Evolutionary conservation across 2,113 vertebrate species (phyloP).

Genomic region (Sinocyclocheilus grahami): DNA sequence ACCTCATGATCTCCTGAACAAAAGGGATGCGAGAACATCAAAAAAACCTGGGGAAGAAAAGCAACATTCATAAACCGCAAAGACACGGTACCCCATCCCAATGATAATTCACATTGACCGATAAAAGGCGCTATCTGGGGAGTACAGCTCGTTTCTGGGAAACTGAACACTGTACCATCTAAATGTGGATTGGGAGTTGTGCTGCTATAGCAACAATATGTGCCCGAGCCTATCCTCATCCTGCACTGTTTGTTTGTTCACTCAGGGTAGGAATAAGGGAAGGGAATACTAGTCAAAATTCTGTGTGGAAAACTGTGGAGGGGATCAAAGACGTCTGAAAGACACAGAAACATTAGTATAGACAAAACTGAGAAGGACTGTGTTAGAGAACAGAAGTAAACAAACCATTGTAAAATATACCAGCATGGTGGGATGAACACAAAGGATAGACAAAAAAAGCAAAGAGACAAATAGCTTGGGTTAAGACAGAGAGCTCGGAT

Average conservation of each 20-base stretch:
- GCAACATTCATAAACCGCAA: background rate
- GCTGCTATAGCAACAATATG: constrained; percentile 24
- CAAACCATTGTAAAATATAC: constrained; percentile 48
- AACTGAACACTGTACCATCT: constrained; percentile 25
- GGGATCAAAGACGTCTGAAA: background rate
- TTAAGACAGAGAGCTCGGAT: constrained; percentile 59
- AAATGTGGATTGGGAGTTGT: background rate
- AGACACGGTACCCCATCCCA: constrained; percentile 27
- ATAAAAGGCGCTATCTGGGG: background rate
- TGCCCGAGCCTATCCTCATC: background rate
- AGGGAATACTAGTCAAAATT: background rate
- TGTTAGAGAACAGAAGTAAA: constrained; percentile 42
- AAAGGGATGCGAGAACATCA: constrained; percentile 1
- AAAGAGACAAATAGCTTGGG: constrained; percentile 41
- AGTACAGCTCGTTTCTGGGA: constrained; percentile 24
- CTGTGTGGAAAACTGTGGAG: background rate
- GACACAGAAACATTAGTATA: background rate
- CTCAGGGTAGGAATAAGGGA: background rate
- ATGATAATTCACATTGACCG: constrained; percentile 37
- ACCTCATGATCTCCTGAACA: constrained; percentile 21
- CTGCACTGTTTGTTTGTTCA: constrained; percentile 21
- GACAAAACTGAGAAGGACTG: background rate
- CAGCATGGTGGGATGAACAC: background rate
- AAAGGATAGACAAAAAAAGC: constrained; percentile 25
- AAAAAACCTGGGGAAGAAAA: background rate